Percentiles rank a stretch among this genome's conserved stretches.
Conservation (phyloP, 2,113 vertebrate genomes). For the Nannospalax galili region DNA sequence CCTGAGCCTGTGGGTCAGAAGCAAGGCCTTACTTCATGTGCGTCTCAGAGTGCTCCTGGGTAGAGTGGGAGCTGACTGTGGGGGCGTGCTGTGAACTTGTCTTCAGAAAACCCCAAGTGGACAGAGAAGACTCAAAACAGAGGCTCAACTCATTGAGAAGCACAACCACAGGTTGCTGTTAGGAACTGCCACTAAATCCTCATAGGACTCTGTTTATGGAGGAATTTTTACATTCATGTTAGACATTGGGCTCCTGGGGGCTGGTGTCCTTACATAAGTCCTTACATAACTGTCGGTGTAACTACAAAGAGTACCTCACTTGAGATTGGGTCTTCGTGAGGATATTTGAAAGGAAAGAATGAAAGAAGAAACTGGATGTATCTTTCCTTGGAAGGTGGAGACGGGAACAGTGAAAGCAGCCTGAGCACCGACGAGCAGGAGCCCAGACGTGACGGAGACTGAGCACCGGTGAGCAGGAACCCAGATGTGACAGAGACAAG, state of each 20-base stretch:
- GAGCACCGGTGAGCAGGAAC: no score
- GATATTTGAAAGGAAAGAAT: no score
- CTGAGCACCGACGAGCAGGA: not conserved
- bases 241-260: no score
- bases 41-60: not conserved
- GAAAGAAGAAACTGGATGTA: not conserved
- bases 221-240: not conserved
- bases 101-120: not conserved
- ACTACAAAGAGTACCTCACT: not conserved
- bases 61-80: not conserved
- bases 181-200: not conserved
- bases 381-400: not conserved
- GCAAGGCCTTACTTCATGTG: not conserved
- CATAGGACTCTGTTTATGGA: not conserved
- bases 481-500: not conserved
- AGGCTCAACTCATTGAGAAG: not conserved
- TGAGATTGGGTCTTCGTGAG: not conserved
- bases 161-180: not conserved
- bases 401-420: not conserved
- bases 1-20: not conserved
- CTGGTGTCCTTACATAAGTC: no score
- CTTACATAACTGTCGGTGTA: not conserved
- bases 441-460: no score
- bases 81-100: not conserved
- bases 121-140: not conserved